Percentiles rank a stretch among this genome's conserved stretches.
phyloP scores from a whole-genome alignment of 1,140 invertebrate species.

The Caenorhabditis briggsae region DNA sequence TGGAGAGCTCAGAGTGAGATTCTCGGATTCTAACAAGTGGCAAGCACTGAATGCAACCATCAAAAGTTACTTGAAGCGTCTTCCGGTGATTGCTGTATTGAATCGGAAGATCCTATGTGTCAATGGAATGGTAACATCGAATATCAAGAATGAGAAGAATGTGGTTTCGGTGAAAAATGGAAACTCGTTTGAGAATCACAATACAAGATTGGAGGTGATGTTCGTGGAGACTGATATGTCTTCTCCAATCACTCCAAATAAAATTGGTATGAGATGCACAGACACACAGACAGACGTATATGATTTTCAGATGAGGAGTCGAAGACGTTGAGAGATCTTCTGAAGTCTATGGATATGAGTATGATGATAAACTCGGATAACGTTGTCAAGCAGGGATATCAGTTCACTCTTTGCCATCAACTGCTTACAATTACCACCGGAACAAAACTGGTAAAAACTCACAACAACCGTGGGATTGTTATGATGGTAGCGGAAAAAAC shows the following conservation, averaged over 20 bases:
- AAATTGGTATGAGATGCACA: background rate
- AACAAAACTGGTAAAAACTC: background rate
- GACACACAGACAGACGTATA: no score
- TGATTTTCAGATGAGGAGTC: conserved; percentile 6
- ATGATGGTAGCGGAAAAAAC: background rate
- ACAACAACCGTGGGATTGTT: conserved; percentile 26
- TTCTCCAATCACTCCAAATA: background rate
- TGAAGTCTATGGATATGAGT: conserved; percentile 36
- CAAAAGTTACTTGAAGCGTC: conserved; percentile 3
- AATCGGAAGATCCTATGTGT: conserved; percentile 24
- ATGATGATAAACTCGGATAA: conserved; percentile 41
- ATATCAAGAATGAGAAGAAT: conserved; percentile 27
- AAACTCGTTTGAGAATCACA: conserved; percentile 10
- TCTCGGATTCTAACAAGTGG: conserved; percentile 4
- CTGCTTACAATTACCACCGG: conserved; percentile 4
- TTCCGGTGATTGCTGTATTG: background rate
- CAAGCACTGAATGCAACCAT: conserved; percentile 1
- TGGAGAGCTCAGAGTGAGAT: conserved; percentile 9
- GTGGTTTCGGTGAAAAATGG: conserved; percentile 29
- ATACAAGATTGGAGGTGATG: background rate
- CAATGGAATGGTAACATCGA: conserved; percentile 39
- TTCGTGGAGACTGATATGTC: background rate
- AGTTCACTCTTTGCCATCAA: background rate
- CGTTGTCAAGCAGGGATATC: conserved; percentile 5
- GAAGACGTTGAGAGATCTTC: background rate